Conservation (phyloP, 64 coral and sea anemone genomes). For the Dendronephthya gigantea region DNA sequence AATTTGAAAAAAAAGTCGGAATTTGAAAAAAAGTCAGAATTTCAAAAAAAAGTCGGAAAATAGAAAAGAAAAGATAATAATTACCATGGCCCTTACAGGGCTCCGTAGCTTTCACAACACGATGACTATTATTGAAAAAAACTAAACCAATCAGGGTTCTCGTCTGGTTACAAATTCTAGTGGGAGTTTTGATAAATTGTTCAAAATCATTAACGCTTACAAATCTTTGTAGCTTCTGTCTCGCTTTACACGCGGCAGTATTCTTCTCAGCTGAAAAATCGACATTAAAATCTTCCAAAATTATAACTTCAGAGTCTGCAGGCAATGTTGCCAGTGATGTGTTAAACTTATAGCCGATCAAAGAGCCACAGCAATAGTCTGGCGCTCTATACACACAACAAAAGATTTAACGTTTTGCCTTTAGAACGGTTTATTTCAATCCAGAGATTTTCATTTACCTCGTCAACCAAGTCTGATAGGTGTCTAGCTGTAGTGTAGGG, state of each 20-base stretch:
- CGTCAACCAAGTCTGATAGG: not conserved
- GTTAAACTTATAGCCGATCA: not conserved
- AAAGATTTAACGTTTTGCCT: constrained; percentile 21
- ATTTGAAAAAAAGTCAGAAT: no score
- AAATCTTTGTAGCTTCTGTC: not conserved
- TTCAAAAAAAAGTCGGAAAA: no score
- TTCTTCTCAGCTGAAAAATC: not conserved
- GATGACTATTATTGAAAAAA: no score
- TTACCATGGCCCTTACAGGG: no score
- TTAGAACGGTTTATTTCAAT: not conserved
- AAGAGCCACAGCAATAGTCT: constrained; percentile 12
- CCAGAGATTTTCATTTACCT: not conserved
- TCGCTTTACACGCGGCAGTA: constrained; percentile 5
- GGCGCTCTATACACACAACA: constrained; percentile 23
- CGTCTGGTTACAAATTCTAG: constrained; percentile 5
- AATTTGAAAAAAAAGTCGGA: no score
- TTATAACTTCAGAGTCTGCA: not conserved
- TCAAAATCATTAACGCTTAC: constrained; percentile 5
- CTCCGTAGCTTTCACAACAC: no score
- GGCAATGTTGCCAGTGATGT: not conserved
- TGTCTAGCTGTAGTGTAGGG: constrained; percentile 6
- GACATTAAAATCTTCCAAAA: constrained; percentile 27
- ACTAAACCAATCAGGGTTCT: no score
- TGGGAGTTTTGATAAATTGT: constrained; percentile 35
- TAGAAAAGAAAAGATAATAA: no score